Conservation (phyloP, 2,797 vertebrate genomes). For the Spondyliosoma cantharus region DNA sequence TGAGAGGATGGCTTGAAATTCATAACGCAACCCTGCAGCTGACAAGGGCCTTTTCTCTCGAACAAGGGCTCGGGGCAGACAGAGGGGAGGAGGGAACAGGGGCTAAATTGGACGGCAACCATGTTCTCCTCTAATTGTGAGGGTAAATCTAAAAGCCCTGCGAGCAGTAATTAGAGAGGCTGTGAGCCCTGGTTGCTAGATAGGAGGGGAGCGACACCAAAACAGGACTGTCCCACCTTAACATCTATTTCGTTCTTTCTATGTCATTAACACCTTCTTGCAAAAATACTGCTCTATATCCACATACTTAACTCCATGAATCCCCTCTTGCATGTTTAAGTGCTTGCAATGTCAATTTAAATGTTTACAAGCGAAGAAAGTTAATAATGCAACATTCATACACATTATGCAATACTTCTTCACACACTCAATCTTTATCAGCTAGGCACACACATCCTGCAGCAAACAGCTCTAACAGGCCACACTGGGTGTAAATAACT, state of each 20-base stretch:
- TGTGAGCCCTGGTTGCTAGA: constrained; percentile 60
- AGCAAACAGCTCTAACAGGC: constrained; percentile 29
- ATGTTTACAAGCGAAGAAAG: not conserved
- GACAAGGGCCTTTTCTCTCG: constrained; percentile 85
- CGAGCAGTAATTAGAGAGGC: constrained; percentile 79
- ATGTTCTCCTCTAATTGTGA: constrained; percentile 81
- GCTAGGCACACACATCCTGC: constrained; percentile 41
- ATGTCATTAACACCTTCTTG: constrained; percentile 56
- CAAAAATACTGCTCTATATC: constrained; percentile 32
- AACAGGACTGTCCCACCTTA: constrained; percentile 48
- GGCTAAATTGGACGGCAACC: constrained; percentile 73
- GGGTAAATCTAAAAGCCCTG: constrained; percentile 74
- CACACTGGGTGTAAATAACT: constrained; percentile 13
- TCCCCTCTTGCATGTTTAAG: not conserved
- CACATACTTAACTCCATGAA: constrained; percentile 11
- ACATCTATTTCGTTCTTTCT: constrained; percentile 36
- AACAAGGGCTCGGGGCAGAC: constrained; percentile 47
- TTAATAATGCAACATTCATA: constrained; percentile 8
- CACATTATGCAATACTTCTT: constrained; percentile 5
- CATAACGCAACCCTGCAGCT: constrained; percentile 86
- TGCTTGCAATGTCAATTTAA: constrained; percentile 11
- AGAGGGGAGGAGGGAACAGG: constrained; percentile 33
- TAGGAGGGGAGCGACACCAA: constrained; percentile 64
- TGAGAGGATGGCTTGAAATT: constrained; percentile 90
- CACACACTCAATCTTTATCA: constrained; percentile 24